phyloP scores from a whole-genome alignment of 1,140 invertebrate species.

The Tetraneura akinire region DNA sequence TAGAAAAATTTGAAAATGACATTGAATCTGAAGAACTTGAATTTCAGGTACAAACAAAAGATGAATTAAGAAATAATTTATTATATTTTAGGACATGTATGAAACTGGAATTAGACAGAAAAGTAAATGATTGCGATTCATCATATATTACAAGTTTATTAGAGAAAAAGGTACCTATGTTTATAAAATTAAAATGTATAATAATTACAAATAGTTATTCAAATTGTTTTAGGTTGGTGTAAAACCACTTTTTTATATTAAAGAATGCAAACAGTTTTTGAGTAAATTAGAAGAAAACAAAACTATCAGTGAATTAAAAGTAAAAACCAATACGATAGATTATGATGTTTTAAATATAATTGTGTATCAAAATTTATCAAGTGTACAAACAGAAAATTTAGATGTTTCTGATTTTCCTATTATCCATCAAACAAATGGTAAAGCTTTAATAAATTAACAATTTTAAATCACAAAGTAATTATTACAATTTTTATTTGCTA shows the following conservation, averaged over 20 bases:
- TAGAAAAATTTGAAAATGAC: neutral
- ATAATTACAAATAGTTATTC: too few relatives aligned
- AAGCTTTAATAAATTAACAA: neutral
- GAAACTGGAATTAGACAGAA: conserved; percentile 29
- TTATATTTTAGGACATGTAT: conserved; percentile 35
- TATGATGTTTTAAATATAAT: conserved; percentile 41
- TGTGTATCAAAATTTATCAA: conserved; percentile 46
- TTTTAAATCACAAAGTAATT: too few relatives aligned
- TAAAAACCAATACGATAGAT: neutral
- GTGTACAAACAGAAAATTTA: neutral
- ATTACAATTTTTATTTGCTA: too few relatives aligned
- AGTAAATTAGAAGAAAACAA: conserved; percentile 18
- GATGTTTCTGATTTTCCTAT: conserved; percentile 36
- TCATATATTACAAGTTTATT: neutral
- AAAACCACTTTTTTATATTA: conserved; percentile 39
- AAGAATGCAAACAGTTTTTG: conserved; percentile 26
- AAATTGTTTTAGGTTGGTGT: conserved; percentile 40
- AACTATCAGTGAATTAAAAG: conserved; percentile 6
- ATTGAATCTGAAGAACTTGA: conserved; percentile 10
- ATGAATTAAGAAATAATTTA: conserved; percentile 19
- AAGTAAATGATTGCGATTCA: neutral
- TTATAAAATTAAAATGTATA: neutral
- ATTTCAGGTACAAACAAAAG: conserved; percentile 33
- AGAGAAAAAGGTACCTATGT: conserved; percentile 38
- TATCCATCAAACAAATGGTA: conserved; percentile 45